Percentiles rank a stretch among this genome's conserved stretches.
These are phyloP conservation scores for Poeciliopsis infans DNA, from an alignment of 2,797 vertebrate genomes.

Conservation along the genomic window DNA sequence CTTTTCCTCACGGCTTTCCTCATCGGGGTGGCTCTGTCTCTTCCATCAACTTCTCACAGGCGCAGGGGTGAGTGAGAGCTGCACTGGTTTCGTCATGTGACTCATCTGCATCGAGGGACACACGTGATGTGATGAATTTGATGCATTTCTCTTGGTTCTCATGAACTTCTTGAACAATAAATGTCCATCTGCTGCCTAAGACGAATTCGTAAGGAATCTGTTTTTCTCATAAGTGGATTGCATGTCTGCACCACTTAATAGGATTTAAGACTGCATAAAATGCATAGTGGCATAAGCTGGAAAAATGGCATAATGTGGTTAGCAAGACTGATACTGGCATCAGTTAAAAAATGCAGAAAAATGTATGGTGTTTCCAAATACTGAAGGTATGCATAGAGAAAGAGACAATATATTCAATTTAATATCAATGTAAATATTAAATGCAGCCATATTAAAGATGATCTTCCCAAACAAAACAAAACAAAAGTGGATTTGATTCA, in stretches of 20 bases:
- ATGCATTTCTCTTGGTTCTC: slow-evolving; percentile 4
- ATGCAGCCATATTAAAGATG: neutral
- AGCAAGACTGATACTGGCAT: neutral
- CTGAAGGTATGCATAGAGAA: neutral
- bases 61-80: slow-evolving; percentile 73
- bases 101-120: neutral
- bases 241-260: neutral
- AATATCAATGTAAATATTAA: neutral
- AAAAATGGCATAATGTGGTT: neutral
- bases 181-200: neutral
- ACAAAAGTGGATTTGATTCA: slow-evolving; percentile 1
- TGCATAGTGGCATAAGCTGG: neutral
- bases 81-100: slow-evolving; percentile 4
- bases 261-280: too few relatives aligned
- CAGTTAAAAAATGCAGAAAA: neutral
- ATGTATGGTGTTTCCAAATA: neutral
- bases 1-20: slow-evolving; percentile 63
- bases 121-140: neutral
- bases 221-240: neutral
- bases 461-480: neutral
- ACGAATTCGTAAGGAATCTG: neutral
- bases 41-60: slow-evolving; percentile 55
- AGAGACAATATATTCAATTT: neutral
- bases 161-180: neutral
- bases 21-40: slow-evolving; percentile 64